phyloP scores from a whole-genome alignment of 2,797 vertebrate species.

The Tangara arthus region DNA sequence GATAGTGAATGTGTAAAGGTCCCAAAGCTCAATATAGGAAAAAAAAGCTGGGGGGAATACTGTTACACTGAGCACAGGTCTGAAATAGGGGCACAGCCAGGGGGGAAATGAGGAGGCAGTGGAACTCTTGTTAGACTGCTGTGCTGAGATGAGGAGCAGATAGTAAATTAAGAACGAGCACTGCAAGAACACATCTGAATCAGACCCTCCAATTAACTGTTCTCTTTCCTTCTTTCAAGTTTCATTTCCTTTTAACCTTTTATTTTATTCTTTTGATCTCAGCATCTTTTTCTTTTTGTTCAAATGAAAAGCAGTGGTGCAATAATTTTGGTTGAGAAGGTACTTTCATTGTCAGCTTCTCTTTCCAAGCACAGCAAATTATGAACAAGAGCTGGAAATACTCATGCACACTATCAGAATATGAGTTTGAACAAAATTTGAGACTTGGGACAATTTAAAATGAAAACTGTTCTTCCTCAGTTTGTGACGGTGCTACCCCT shows the following conservation, averaged over 20 bases:
- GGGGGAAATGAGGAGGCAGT: constrained; percentile 21
- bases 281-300: constrained; percentile 49
- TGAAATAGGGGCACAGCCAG: constrained; percentile 30
- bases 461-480: background rate
- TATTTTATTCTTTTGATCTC: constrained; percentile 64
- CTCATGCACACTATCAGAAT: background rate
- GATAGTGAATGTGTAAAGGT: constrained; percentile 3
- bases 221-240: constrained; percentile 65
- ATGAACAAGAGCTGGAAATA: background rate
- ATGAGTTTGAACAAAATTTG: background rate
- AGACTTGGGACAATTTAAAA: background rate
- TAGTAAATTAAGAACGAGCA: constrained; percentile 41
- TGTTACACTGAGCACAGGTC: background rate
- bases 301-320: constrained; percentile 5
- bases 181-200: constrained; percentile 61
- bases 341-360: constrained; percentile 3
- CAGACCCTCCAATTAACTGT: constrained; percentile 68
- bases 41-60: background rate
- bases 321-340: background rate
- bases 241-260: constrained; percentile 68
- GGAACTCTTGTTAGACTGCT: constrained; percentile 49
- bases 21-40: background rate
- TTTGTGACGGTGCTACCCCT: background rate
- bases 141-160: constrained; percentile 21
- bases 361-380: background rate